phyloP scores from a whole-genome alignment of 2,113 vertebrate genomes.

The Stigmatopora argus region DNA sequence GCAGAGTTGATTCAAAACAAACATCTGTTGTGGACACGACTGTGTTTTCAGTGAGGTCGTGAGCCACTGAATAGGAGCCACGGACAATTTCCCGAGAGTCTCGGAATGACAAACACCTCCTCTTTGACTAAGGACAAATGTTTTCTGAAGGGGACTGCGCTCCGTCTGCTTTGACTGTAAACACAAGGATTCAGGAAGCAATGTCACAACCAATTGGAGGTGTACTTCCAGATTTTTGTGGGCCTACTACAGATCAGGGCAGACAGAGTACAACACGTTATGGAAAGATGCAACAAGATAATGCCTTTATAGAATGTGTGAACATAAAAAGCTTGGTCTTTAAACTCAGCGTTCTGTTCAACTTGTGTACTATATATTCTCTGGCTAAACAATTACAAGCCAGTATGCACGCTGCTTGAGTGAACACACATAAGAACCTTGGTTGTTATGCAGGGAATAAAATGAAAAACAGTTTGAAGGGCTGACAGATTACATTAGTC shows the following conservation, averaged over 20 bases:
- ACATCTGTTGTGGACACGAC: conserved; percentile 71
- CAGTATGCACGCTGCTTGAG: conserved; percentile 35
- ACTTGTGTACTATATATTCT: neutral
- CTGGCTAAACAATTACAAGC: neutral
- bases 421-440: conserved; percentile 52
- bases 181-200: conserved; percentile 64
- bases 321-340: neutral
- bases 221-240: conserved; percentile 53
- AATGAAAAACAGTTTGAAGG: conserved; percentile 56
- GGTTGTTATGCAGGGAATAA: conserved; percentile 36
- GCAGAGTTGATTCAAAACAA: conserved; percentile 63
- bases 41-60: conserved; percentile 67
- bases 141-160: conserved; percentile 50
- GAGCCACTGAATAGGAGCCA: conserved; percentile 59
- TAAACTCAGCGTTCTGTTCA: neutral
- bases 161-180: conserved; percentile 56
- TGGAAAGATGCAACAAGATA: conserved; percentile 45
- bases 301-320: neutral
- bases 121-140: conserved; percentile 58
- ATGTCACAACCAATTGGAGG: conserved; percentile 63
- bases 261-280: conserved; percentile 41
- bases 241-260: conserved; percentile 53
- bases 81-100: conserved; percentile 62
- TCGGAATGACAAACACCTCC: conserved; percentile 61
- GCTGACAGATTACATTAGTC: conserved; percentile 67